A percentile compares a stretch with the other conserved stretches of the same genome.
These are phyloP conservation scores for Invenusta paracnida DNA, from an alignment of 2,888 invertebrate species.

Conservation along the genomic window DNA sequence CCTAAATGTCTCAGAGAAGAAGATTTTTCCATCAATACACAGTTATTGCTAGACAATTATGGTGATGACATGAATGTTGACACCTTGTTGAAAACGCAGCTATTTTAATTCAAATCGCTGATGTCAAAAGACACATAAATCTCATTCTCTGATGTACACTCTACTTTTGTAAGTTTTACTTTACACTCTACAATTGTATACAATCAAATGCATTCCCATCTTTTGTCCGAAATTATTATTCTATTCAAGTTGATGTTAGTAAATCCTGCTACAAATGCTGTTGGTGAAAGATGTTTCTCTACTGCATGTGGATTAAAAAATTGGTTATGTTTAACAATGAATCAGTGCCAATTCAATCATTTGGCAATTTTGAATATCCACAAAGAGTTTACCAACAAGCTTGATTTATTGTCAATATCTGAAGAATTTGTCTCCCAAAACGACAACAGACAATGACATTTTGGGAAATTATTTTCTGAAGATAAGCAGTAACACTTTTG, in stretches of 20 bases:
- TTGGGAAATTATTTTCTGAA: slow-evolving; percentile 15
- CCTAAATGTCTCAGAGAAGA: slow-evolving; percentile 19
- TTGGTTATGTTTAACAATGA: slow-evolving; percentile 1
- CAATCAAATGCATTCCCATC: neutral
- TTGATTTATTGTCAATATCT: neutral
- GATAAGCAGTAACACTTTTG: neutral
- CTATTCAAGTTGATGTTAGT: slow-evolving; percentile 12
- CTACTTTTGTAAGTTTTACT: slow-evolving; percentile 17
- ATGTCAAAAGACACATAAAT: slow-evolving; percentile 6
- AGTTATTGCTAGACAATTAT: neutral
- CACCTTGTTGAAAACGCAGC: slow-evolving; percentile 18
- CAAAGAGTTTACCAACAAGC: neutral
- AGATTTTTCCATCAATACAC: neutral
- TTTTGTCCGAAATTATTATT: slow-evolving; percentile 12
- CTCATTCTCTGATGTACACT: slow-evolving; percentile 17
- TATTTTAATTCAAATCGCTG: neutral
- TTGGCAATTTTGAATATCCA: slow-evolving; percentile 18
- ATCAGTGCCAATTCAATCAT: slow-evolving; percentile 15
- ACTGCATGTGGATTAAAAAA: neutral
- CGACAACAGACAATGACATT: neutral
- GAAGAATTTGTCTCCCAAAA: neutral
- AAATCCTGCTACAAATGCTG: slow-evolving; percentile 3
- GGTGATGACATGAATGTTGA: slow-evolving; percentile 4
- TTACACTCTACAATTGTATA: too few species aligned
- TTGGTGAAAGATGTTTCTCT: slow-evolving; percentile 12